phyloP scores from a whole-genome alignment of 64 coral and sea anemone species.

The Montipora capricornis region DNA sequence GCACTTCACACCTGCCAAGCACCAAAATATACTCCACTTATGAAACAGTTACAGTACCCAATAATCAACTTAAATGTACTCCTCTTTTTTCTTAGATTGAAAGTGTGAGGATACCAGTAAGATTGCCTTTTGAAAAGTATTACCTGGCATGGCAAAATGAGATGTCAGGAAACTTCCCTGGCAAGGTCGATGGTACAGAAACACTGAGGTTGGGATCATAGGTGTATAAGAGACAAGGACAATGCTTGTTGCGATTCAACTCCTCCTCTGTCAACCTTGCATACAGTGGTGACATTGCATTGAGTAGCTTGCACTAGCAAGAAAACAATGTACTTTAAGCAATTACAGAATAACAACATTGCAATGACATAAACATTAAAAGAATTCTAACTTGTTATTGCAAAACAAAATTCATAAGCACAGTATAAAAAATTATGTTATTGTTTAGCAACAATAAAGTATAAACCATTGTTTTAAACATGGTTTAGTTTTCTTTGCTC shows the following conservation, averaged over 20 bases:
- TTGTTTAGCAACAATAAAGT: too few species aligned
- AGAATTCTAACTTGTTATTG: too few species aligned
- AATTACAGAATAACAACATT: background rate
- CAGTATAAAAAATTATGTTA: too few species aligned
- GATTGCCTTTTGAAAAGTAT: too few species aligned
- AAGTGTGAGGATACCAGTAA: too few species aligned
- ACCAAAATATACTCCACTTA: background rate
- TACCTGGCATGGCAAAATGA: conserved; percentile 86
- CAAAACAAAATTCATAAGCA: too few species aligned
- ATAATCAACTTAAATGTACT: too few species aligned
- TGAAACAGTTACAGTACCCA: background rate
- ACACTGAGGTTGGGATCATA: conserved; percentile 57
- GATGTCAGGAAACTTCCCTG: conserved; percentile 87
- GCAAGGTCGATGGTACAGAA: conserved; percentile 67
- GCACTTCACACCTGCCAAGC: conserved; percentile 47
- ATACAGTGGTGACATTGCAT: conserved; percentile 92
- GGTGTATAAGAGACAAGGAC: conserved; percentile 80
- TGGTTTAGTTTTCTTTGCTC: too few species aligned
- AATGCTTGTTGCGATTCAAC: conserved; percentile 82
- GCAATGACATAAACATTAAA: background rate
- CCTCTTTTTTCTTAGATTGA: too few species aligned
- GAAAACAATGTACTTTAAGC: background rate
- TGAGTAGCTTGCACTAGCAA: conserved; percentile 78
- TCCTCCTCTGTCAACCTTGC: conserved; percentile 79
- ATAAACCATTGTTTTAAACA: too few species aligned